Percentiles rank a stretch among this genome's conserved stretches.
Evolutionary conservation across 2,888 invertebrate genomes (phyloP).

Genomic region (Lycaena phlaeas): DNA sequence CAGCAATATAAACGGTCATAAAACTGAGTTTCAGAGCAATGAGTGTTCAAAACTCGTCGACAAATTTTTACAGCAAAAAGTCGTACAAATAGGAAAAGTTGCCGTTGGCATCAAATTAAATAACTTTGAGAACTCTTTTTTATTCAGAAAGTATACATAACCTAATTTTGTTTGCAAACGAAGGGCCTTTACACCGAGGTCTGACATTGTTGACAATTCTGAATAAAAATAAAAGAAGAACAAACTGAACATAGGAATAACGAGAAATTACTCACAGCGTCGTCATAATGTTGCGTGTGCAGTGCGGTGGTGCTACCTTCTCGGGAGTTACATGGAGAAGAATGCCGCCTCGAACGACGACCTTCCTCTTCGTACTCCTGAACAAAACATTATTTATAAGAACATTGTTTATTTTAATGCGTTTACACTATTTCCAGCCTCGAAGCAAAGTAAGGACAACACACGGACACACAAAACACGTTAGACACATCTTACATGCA

Average conservation of each 20-base stretch:
- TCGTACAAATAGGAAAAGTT: neutral
- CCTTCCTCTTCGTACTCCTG: slow-evolving; percentile 82
- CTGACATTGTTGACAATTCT: neutral
- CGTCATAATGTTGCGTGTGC: slow-evolving; percentile 75
- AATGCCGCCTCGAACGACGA: slow-evolving; percentile 75
- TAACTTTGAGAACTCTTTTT: neutral
- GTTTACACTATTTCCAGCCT: slow-evolving; percentile 17
- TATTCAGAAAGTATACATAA: slow-evolving; percentile 4
- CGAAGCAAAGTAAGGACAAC: slow-evolving; percentile 10
- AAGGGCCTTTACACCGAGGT: neutral
- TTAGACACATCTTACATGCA: slow-evolving; percentile 36
- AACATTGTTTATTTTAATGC: neutral
- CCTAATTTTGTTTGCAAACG: slow-evolving; percentile 1
- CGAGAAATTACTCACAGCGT: slow-evolving; percentile 65
- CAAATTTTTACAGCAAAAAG: slow-evolving; percentile 3
- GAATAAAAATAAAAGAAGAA: neutral
- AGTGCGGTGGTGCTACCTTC: slow-evolving; percentile 77
- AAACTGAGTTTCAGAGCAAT: neutral
- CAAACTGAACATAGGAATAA: neutral
- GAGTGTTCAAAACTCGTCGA: neutral
- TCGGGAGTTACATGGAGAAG: slow-evolving; percentile 79
- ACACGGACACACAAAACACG: slow-evolving; percentile 17
- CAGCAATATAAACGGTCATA: neutral
- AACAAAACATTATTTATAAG: slow-evolving; percentile 14
- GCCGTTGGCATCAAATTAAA: slow-evolving; percentile 2